Conservation (phyloP, 2,888 invertebrate species). For the Acanthosoma haemorrhoidale region DNA sequence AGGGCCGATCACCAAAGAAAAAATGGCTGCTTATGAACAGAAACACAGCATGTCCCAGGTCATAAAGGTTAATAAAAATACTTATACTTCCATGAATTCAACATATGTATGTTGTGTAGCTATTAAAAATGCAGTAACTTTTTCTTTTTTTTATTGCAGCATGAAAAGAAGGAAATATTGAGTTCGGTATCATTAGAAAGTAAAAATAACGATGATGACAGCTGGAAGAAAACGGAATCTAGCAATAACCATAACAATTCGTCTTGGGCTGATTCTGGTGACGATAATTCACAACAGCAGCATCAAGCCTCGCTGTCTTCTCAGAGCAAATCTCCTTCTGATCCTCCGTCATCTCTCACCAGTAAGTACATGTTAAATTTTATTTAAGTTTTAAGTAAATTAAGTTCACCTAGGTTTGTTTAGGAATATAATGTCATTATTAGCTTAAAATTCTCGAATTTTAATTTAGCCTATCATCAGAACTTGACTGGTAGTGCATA, state of each 20-base stretch:
- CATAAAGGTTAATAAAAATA: background rate
- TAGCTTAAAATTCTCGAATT: too few species aligned
- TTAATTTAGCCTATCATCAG: too few species aligned
- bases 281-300: background rate
- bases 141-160: background rate
- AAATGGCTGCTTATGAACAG: slow-evolving; percentile 55
- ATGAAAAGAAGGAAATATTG: slow-evolving; percentile 22
- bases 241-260: background rate
- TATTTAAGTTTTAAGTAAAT: too few species aligned
- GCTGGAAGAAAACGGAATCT: slow-evolving; percentile 20
- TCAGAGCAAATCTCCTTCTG: background rate
- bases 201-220: slow-evolving; percentile 3
- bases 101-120: background rate
- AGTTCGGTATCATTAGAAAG: background rate
- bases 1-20: slow-evolving; percentile 57
- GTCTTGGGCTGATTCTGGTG: slow-evolving; percentile 18
- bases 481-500: too few species aligned
- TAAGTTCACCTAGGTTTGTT: too few species aligned
- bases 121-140: background rate
- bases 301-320: background rate
- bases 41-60: slow-evolving; percentile 41
- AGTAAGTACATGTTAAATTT: too few species aligned
- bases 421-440: too few species aligned
- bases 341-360: background rate
- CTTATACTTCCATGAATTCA: background rate